A percentile compares a stretch with the other conserved stretches of the same genome.
phyloP scores from a whole-genome alignment of 1,140 invertebrate genomes.

The Heliconius hewitsoni region DNA sequence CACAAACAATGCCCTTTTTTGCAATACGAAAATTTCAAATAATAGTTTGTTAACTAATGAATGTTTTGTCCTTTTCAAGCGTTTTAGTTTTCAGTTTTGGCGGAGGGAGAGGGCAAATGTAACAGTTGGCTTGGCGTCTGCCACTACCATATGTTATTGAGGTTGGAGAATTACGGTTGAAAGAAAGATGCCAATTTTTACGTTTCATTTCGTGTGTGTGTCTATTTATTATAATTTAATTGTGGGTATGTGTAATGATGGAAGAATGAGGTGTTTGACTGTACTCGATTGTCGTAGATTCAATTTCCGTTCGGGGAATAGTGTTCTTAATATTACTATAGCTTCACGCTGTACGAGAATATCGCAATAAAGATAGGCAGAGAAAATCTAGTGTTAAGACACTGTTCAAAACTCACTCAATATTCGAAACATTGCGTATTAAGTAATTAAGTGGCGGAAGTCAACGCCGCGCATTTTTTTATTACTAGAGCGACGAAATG shows the following conservation, averaged over 20 bases:
- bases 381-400: no score
- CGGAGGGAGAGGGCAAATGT: conserved; percentile 49
- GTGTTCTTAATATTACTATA: background rate
- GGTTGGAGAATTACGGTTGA: conserved; percentile 72
- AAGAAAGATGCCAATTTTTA: conserved; percentile 58
- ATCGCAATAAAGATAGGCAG: no score
- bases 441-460: no score
- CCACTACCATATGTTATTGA: conserved; percentile 76
- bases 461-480: no score
- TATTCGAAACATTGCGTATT: no score
- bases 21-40: conserved; percentile 68
- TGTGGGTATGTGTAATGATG: background rate
- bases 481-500: no score
- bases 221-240: conserved; percentile 35
- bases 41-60: conserved; percentile 71
- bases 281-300: background rate
- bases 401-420: no score
- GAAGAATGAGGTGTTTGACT: background rate
- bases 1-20: conserved; percentile 70
- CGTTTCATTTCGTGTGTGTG: conserved; percentile 49
- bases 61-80: conserved; percentile 54
- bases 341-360: no score
- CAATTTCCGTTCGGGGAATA: background rate
- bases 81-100: conserved; percentile 26
- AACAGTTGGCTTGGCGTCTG: conserved; percentile 77